Evolutionary conservation across 35 echinoderm and acorn worm genomes (phyloP).

Genomic region (Anneissia japonica): DNA sequence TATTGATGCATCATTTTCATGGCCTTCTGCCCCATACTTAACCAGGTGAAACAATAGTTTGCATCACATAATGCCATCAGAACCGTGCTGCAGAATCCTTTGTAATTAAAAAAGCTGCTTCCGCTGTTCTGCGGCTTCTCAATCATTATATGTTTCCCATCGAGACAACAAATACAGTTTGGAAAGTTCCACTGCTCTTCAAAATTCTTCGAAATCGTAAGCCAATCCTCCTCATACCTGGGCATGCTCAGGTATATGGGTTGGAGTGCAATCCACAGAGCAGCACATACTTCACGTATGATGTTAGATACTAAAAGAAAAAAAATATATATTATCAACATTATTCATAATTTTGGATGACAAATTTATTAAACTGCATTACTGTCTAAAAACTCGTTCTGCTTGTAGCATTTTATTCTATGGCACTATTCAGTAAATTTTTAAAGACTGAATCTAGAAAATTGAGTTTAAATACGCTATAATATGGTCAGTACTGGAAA

Average conservation of each 20-base stretch:
- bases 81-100: no score
- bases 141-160: constrained; percentile 52
- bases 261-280: background rate
- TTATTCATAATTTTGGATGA: no score
- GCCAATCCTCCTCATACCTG: constrained; percentile 29
- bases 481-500: no score
- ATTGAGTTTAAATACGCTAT: no score
- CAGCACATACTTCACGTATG: background rate
- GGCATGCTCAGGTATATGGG: background rate
- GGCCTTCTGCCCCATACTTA: background rate
- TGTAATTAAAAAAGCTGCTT: constrained; percentile 40
- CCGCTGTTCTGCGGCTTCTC: constrained; percentile 22
- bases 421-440: no score
- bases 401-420: no score
- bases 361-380: no score
- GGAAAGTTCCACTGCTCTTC: constrained; percentile 43
- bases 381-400: no score
- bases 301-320: background rate
- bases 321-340: no score
- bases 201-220: constrained; percentile 20
- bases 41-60: background rate
- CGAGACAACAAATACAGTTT: constrained; percentile 33
- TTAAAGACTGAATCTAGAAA: no score
- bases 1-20: background rate
- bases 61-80: background rate